Conservation (phyloP, 2,797 vertebrate species). For the Lutjanus argentimaculatus region DNA sequence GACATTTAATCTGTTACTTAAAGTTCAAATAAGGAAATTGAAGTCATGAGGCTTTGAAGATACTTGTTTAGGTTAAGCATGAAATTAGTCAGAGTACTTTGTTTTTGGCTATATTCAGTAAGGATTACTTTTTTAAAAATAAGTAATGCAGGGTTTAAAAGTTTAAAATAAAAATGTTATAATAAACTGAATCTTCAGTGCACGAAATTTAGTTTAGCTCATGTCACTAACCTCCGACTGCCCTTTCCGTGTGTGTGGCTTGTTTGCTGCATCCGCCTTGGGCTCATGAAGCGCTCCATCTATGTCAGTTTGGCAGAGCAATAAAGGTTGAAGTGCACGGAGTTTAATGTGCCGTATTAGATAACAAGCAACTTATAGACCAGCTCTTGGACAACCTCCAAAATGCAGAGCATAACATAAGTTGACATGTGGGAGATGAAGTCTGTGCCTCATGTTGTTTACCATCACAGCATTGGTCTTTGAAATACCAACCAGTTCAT, state of each 20-base stretch:
- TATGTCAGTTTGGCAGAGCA: constrained; percentile 37
- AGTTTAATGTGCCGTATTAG: constrained; percentile 3
- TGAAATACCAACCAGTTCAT: neutral
- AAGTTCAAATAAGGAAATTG: neutral
- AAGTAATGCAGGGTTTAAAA: neutral
- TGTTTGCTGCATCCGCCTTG: neutral
- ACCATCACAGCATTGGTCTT: neutral
- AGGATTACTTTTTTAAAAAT: neutral
- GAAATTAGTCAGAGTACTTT: neutral
- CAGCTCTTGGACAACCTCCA: constrained; percentile 5
- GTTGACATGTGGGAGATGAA: neutral
- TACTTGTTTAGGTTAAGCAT: neutral
- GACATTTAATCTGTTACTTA: neutral
- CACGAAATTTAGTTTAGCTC: neutral
- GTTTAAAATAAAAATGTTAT: neutral
- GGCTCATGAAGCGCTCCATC: neutral
- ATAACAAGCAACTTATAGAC: constrained; percentile 25
- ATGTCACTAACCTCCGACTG: neutral
- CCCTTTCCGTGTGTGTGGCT: neutral
- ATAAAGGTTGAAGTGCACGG: constrained; percentile 51
- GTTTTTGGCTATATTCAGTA: neutral
- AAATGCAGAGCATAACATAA: neutral
- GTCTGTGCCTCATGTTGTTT: neutral
- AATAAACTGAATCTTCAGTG: neutral
- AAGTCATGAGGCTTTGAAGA: neutral